Percentiles rank a stretch among this genome's conserved stretches.
Evolutionary conservation across 2,888 invertebrate genomes (phyloP).

Genomic region (Pollenia griseotomentosa): DNA sequence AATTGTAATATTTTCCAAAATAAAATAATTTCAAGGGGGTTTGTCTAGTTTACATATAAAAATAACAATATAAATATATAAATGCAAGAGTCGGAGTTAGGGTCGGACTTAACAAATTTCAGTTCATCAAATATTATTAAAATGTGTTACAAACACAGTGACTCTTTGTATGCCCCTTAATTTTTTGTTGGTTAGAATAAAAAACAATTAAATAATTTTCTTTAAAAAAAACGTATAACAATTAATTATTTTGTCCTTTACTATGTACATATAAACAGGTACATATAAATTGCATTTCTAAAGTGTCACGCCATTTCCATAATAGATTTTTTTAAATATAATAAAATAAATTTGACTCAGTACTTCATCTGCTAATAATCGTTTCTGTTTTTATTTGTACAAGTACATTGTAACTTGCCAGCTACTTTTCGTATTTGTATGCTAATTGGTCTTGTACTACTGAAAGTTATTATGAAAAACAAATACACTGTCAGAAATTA

Average conservation of each 20-base stretch:
- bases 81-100: no score
- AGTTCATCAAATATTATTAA: no score
- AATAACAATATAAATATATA: no score
- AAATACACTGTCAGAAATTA: slow-evolving; percentile 22
- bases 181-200: no score
- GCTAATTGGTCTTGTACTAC: slow-evolving; percentile 41
- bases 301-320: slow-evolving; percentile 7
- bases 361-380: background rate
- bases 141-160: no score
- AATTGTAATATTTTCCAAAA: no score
- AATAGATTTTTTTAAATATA: background rate
- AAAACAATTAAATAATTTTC: no score
- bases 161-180: no score
- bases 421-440: slow-evolving; percentile 29
- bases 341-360: background rate
- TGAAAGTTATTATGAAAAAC: background rate
- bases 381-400: slow-evolving; percentile 1
- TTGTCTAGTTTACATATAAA: no score
- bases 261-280: background rate
- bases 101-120: no score
- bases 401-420: slow-evolving; percentile 10
- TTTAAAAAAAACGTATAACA: no score
- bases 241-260: background rate
- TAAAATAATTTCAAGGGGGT: no score
- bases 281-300: background rate